These are phyloP conservation scores for Trinectes maculatus DNA, from an alignment of 2,113 vertebrate species.

Conservation along the genomic window DNA sequence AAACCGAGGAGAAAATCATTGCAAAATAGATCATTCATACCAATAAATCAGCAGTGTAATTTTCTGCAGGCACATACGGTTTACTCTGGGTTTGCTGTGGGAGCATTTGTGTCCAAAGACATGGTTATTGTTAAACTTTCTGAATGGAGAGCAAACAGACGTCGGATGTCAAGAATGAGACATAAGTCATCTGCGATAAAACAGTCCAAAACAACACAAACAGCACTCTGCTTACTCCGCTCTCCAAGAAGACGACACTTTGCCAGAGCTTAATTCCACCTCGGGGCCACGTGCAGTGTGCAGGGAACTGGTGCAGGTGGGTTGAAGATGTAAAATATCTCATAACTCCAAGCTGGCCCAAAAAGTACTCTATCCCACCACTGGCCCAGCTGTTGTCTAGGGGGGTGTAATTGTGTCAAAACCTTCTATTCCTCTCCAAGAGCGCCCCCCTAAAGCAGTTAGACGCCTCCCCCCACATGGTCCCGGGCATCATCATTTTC, in stretches of 20 bases:
- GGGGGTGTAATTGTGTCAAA: constrained; percentile 94
- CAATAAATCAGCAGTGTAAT: constrained; percentile 34
- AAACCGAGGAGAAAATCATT: constrained; percentile 15
- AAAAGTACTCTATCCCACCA: constrained; percentile 80
- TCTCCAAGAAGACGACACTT: constrained; percentile 41
- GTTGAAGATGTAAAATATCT: constrained; percentile 52
- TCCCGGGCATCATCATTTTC: constrained; percentile 96
- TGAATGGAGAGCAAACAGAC: constrained; percentile 32
- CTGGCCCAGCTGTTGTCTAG: constrained; percentile 90
- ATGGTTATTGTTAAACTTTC: constrained; percentile 36
- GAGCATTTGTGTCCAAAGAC: constrained; percentile 42
- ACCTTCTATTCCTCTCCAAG: constrained; percentile 85
- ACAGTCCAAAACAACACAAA: constrained; percentile 19
- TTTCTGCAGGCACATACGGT: constrained; percentile 25
- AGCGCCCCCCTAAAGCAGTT: constrained; percentile 95
- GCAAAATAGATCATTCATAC: constrained; percentile 20
- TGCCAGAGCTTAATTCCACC: constrained; percentile 22
- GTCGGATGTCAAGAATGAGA: constrained; percentile 11
- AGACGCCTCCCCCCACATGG: constrained; percentile 80
- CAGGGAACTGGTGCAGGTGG: constrained; percentile 54
- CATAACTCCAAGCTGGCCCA: constrained; percentile 64
- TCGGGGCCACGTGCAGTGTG: not conserved
- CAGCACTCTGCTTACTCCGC: constrained; percentile 1
- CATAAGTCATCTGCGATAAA: constrained; percentile 40
- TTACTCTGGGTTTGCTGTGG: constrained; percentile 19